A percentile compares a stretch with the other conserved stretches of the same genome.
Evolutionary conservation across 2,888 invertebrate genomes (phyloP).

Genomic region (Drosophila buzzatii): DNA sequence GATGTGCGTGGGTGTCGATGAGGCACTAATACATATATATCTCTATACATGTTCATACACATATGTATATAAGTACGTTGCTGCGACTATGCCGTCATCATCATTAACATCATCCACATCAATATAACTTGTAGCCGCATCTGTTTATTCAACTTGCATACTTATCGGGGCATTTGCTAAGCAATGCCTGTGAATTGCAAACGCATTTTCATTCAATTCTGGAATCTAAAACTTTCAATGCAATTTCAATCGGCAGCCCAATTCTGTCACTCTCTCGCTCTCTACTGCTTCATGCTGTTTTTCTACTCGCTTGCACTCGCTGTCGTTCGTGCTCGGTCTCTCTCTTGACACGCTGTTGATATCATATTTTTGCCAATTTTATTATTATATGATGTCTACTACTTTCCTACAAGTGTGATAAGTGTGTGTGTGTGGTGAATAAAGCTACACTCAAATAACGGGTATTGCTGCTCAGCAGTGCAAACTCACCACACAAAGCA

Average conservation of each 20-base stretch:
- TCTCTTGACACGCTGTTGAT: constrained; percentile 77
- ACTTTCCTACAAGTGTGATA: constrained; percentile 37
- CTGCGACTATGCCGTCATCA: constrained; percentile 43
- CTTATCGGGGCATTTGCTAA: constrained; percentile 45
- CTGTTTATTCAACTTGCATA: constrained; percentile 34
- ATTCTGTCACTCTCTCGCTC: constrained; percentile 13
- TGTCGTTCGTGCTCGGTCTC: not conserved
- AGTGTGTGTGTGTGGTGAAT: not conserved
- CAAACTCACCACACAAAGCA: constrained; percentile 52
- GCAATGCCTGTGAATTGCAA: constrained; percentile 5
- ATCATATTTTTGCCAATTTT: constrained; percentile 79
- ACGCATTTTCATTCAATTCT: constrained; percentile 24
- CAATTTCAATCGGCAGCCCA: constrained; percentile 22
- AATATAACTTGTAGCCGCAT: not conserved
- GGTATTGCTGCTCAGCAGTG: constrained; percentile 49
- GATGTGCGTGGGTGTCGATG: constrained; percentile 47
- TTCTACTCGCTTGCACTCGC: constrained; percentile 14
- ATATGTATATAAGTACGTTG: not conserved
- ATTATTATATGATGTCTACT: constrained; percentile 71
- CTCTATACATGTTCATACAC: not conserved
- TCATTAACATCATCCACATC: constrained; percentile 20
- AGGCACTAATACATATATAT: constrained; percentile 6
- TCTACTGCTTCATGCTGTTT: not conserved
- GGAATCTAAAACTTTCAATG: constrained; percentile 28
- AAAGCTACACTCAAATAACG: constrained; percentile 55